phyloP scores from a whole-genome alignment of 1,140 invertebrate species.

The Physella acuta region DNA sequence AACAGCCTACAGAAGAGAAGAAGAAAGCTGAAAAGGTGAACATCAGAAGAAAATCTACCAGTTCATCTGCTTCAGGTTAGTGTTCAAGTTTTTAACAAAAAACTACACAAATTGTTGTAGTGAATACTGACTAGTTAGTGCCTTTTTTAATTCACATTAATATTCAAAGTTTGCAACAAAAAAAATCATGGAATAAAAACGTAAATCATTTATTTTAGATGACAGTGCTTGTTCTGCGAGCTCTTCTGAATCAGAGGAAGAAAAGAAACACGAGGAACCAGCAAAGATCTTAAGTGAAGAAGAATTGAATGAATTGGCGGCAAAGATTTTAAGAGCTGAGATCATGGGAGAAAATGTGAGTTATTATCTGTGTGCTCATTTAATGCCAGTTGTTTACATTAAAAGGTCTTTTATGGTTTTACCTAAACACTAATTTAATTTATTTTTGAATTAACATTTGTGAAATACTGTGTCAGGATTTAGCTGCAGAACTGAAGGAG shows the following conservation, averaged over 20 bases:
- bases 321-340: constrained; percentile 88
- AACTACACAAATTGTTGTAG: too few species aligned
- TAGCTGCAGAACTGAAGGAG: constrained; percentile 72
- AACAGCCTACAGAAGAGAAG: constrained; percentile 5
- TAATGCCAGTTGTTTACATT: not conserved
- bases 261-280: too few species aligned
- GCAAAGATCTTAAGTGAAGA: constrained; percentile 65
- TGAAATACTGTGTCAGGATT: constrained; percentile 55
- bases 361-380: constrained; percentile 9
- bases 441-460: not conserved
- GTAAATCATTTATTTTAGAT: too few species aligned
- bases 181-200: too few species aligned
- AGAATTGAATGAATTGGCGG: constrained; percentile 84
- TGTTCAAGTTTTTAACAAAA: constrained; percentile 12
- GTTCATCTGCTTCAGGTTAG: constrained; percentile 36
- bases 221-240: too few species aligned
- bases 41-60: constrained; percentile 28
- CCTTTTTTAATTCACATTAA: too few species aligned
- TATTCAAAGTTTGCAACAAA: too few species aligned
- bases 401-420: not conserved
- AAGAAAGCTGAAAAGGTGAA: not conserved
- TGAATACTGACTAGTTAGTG: too few species aligned
- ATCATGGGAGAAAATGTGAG: constrained; percentile 73
- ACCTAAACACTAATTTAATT: not conserved
- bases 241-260: too few species aligned